These are phyloP conservation scores for Hirudo medicinalis DNA, from an alignment of 1,140 invertebrate genomes.

Conservation along the genomic window DNA sequence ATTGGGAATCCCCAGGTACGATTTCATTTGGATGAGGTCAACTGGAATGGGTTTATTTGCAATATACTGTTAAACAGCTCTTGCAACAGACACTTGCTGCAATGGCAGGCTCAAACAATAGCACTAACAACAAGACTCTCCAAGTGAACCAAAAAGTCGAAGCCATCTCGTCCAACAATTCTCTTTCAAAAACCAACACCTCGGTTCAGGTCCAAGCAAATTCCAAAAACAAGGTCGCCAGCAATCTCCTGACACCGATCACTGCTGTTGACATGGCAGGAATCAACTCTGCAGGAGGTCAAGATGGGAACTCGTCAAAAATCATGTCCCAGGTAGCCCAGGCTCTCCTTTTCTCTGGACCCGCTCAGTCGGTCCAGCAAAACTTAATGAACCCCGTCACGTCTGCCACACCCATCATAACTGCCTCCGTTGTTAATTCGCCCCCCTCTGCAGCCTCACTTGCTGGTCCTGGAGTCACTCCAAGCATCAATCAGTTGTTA, in stretches of 20 bases:
- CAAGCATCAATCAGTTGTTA: slow-evolving; percentile 35
- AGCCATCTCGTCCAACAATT: too few relatives aligned
- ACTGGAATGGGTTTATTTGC: background rate
- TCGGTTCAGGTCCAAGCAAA: background rate
- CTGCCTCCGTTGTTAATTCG: background rate
- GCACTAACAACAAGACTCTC: background rate
- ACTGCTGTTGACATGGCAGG: background rate
- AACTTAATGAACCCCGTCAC: background rate
- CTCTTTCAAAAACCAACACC: background rate
- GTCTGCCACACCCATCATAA: background rate
- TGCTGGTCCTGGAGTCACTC: slow-evolving; percentile 26
- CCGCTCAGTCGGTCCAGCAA: background rate
- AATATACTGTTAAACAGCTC: slow-evolving; percentile 9
- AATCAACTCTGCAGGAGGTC: too few relatives aligned
- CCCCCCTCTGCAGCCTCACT: background rate
- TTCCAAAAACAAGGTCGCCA: background rate
- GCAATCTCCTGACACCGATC: background rate
- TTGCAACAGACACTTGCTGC: slow-evolving; percentile 12
- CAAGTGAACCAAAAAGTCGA: background rate
- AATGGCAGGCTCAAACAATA: background rate
- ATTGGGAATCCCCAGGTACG: slow-evolving; percentile 43
- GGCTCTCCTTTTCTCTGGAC: background rate
- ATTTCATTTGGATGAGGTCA: background rate
- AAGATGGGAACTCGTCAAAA: background rate
- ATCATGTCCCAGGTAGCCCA: slow-evolving; percentile 1